phyloP scores from a whole-genome alignment of 2,797 vertebrate species.

The Lycodopsis pacificus region DNA sequence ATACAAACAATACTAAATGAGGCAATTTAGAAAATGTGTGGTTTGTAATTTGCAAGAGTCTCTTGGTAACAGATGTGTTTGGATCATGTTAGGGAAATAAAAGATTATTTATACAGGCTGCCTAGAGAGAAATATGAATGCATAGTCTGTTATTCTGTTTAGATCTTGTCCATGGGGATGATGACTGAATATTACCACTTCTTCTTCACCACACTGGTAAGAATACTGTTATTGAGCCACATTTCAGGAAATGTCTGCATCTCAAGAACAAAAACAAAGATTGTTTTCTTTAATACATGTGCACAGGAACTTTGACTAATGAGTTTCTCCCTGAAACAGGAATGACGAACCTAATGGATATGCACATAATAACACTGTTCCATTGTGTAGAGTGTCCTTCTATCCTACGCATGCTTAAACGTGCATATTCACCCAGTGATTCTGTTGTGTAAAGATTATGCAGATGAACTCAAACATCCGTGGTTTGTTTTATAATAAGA shows the following conservation, averaged over 20 bases:
- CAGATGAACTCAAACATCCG: constrained; percentile 58
- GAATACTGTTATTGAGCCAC: constrained; percentile 41
- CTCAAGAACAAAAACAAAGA: neutral
- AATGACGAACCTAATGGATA: constrained; percentile 8
- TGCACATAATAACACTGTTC: constrained; percentile 10
- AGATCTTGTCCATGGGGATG: constrained; percentile 97
- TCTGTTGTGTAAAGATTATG: constrained; percentile 52
- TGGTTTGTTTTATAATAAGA: constrained; percentile 61
- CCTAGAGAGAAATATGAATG: constrained; percentile 21
- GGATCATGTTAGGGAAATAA: neutral
- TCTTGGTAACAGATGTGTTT: constrained; percentile 17
- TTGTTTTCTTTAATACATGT: neutral
- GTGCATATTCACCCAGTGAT: constrained; percentile 30
- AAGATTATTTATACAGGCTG: constrained; percentile 20
- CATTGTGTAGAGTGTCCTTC: constrained; percentile 38
- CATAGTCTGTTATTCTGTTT: constrained; percentile 34
- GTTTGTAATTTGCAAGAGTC: constrained; percentile 18
- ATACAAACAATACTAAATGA: constrained; percentile 37
- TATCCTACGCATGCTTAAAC: constrained; percentile 18
- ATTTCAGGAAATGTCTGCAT: neutral
- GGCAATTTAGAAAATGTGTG: constrained; percentile 25
- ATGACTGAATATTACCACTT: constrained; percentile 99
- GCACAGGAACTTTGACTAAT: neutral
- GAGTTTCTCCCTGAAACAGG: constrained; percentile 8
- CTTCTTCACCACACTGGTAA: constrained; percentile 99